Evolutionary conservation across 2,888 invertebrate genomes (phyloP).

Genomic region (Cephus rjabovi): DNA sequence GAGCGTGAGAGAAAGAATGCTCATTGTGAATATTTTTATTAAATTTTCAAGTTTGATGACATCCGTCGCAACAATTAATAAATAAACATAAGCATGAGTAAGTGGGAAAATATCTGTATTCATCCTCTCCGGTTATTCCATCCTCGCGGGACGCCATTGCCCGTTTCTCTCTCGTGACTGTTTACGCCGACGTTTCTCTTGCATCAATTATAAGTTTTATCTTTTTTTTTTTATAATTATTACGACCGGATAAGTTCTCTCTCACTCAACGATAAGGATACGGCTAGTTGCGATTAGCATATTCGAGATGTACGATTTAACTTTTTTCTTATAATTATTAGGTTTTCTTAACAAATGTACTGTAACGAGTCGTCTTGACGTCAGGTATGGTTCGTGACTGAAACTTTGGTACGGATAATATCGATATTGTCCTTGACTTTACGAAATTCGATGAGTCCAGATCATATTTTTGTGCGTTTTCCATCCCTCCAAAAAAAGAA

Average conservation of each 20-base stretch:
- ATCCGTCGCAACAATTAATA: constrained; percentile 66
- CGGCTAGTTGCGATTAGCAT: not conserved
- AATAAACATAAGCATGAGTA: constrained; percentile 64
- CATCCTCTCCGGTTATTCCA: constrained; percentile 6
- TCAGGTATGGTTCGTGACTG: not conserved
- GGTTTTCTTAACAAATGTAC: not conserved
- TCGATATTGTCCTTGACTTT: not conserved
- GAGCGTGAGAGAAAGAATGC: constrained; percentile 60
- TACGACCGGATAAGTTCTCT: not conserved
- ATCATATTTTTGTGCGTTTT: not conserved
- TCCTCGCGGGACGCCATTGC: not conserved
- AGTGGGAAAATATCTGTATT: constrained; percentile 42
- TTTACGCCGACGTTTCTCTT: not conserved
- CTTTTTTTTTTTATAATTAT: not conserved
- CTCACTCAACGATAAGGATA: not conserved
- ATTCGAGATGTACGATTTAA: not conserved
- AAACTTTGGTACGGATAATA: not conserved
- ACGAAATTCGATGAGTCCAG: not conserved
- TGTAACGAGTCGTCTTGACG: not conserved
- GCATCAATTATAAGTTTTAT: not conserved
- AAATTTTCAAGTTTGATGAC: constrained; percentile 67
- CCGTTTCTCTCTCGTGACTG: not conserved
- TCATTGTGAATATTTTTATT: constrained; percentile 68
- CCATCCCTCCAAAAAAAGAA: not conserved
- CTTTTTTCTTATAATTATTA: not conserved